These are phyloP conservation scores for Anthoptus insignis DNA, from an alignment of 2,888 invertebrate genomes.

Conservation along the genomic window DNA sequence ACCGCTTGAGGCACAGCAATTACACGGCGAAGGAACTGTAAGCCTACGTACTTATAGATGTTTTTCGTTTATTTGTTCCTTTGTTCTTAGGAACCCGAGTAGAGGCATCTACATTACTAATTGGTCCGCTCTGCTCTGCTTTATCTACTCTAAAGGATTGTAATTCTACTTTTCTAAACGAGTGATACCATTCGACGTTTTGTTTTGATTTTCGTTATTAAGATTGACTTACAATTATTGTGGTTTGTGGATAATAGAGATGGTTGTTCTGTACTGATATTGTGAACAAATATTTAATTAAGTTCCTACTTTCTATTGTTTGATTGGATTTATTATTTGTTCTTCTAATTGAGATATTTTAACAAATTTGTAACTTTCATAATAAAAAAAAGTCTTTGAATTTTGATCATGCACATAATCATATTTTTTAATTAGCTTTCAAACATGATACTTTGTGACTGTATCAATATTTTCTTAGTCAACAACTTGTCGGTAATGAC, in stretches of 20 bases:
- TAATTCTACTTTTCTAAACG: conserved; percentile 30
- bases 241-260: background rate
- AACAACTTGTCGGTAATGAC: too few species aligned
- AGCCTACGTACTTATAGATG: conserved; percentile 71
- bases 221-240: conserved; percentile 14
- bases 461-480: too few species aligned
- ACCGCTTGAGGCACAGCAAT: conserved; percentile 74
- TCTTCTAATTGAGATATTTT: too few species aligned
- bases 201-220: conserved; percentile 20
- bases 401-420: too few species aligned
- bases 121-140: conserved; percentile 68
- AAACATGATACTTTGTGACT: too few species aligned
- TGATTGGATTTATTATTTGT: too few species aligned
- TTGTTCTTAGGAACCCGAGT: conserved; percentile 68
- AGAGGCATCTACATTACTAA: conserved; percentile 75
- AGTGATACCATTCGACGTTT: conserved; percentile 15
- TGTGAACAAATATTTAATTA: background rate
- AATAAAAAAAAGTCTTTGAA: too few species aligned
- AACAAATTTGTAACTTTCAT: too few species aligned
- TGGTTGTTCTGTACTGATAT: background rate
- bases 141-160: conserved; percentile 59
- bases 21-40: conserved; percentile 72
- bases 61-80: conserved; percentile 75
- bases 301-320: background rate
- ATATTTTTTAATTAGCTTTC: too few species aligned